Conservation (phyloP, 2,888 invertebrate genomes). For the Lottia gigantea region DNA sequence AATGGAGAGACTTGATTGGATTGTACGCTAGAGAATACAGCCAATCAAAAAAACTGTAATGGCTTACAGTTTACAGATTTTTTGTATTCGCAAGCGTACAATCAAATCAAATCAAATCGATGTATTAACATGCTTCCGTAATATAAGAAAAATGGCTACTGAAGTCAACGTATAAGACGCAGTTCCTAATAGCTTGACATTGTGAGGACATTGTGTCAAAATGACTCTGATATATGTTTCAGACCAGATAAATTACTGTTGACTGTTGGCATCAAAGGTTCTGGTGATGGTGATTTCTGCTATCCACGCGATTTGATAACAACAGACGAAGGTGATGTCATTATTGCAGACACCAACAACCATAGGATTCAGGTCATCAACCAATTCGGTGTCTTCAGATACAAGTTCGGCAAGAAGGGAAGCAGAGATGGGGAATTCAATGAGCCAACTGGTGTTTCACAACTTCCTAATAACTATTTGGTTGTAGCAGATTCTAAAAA, state of each 20-base stretch:
- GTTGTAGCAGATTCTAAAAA: conserved; percentile 63
- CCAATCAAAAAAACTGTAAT: too few relatives aligned
- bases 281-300: conserved; percentile 50
- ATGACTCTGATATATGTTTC: conserved; percentile 20
- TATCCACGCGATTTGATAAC: conserved; percentile 58
- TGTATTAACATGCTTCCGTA: too few relatives aligned
- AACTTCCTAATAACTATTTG: conserved; percentile 57
- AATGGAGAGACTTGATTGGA: too few relatives aligned
- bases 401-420: conserved; percentile 51
- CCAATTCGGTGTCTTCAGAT: conserved; percentile 51
- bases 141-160: too few relatives aligned
- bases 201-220: too few relatives aligned
- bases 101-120: too few relatives aligned
- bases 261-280: conserved; percentile 49
- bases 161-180: too few relatives aligned
- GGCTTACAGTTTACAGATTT: too few relatives aligned
- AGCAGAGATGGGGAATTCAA: conserved; percentile 51
- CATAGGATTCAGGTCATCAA: conserved; percentile 59
- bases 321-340: conserved; percentile 49
- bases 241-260: conserved; percentile 61
- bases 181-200: too few relatives aligned
- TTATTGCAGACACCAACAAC: conserved; percentile 61
- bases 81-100: too few relatives aligned
- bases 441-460: conserved; percentile 56
- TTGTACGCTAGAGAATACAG: too few relatives aligned